phyloP scores from a whole-genome alignment of 1,140 invertebrate genomes.

The Andricus grossulariae region DNA sequence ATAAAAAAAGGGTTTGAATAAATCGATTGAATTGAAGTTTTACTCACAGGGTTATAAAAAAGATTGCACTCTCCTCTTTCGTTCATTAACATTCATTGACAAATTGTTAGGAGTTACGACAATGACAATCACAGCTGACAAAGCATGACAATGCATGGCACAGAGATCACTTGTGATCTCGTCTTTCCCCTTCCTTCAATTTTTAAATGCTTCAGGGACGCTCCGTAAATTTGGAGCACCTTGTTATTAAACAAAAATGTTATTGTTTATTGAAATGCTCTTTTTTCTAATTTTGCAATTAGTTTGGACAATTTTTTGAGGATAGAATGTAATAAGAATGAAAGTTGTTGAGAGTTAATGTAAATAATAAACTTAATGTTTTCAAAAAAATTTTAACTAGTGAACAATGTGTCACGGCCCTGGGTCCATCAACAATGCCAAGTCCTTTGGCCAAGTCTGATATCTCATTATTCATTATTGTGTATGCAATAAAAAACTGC shows the following conservation, averaged over 20 bases:
- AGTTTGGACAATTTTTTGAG: too few species aligned
- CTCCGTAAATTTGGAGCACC: background rate
- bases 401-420: too few species aligned
- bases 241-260: too few species aligned
- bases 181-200: background rate
- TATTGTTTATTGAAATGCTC: too few species aligned
- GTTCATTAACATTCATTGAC: slow-evolving; percentile 23
- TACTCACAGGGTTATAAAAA: slow-evolving; percentile 5
- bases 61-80: background rate
- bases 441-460: too few species aligned
- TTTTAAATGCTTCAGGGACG: background rate
- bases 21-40: background rate
- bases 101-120: background rate
- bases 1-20: background rate
- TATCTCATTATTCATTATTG: too few species aligned
- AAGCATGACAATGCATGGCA: background rate
- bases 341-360: too few species aligned
- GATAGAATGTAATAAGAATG: too few species aligned
- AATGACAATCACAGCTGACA: slow-evolving; percentile 6
- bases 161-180: background rate
- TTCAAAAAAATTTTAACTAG: too few species aligned
- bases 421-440: too few species aligned
- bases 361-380: too few species aligned
- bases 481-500: background rate
- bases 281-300: too few species aligned